phyloP scores from a whole-genome alignment of 2,797 vertebrate genomes.

The Pseudochirops corinnae region DNA sequence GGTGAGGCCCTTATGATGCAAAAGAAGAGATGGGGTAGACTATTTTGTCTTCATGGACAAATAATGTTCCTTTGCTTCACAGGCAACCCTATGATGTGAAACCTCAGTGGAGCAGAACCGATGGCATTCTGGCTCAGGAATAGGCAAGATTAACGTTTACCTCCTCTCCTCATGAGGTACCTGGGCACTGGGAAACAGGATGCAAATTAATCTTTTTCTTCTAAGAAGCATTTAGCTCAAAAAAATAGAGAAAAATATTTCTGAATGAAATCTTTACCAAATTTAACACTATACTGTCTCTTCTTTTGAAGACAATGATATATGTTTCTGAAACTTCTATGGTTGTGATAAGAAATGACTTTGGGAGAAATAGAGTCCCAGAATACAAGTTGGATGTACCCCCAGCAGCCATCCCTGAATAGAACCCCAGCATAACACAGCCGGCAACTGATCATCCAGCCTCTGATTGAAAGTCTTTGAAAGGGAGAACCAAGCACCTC shows the following conservation, averaged over 20 bases:
- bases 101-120: neutral
- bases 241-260: neutral
- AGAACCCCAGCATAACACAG: neutral
- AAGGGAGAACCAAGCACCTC: neutral
- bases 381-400: neutral
- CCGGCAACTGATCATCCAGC: neutral
- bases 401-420: neutral
- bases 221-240: neutral
- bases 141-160: neutral
- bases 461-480: neutral
- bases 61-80: neutral
- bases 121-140: neutral
- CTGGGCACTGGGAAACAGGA: neutral
- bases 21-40: neutral
- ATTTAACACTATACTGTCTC: neutral
- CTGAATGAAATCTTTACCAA: neutral
- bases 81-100: neutral
- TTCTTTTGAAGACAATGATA: neutral
- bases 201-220: neutral
- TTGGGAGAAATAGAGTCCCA: neutral
- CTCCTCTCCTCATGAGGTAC: neutral
- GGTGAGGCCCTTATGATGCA: neutral
- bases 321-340: neutral
- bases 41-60: neutral
- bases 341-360: neutral